A percentile compares a stretch with the other conserved stretches of the same genome.
Conservation (phyloP, 1,140 invertebrate species). For the Melipona quadrifasciata region DNA sequence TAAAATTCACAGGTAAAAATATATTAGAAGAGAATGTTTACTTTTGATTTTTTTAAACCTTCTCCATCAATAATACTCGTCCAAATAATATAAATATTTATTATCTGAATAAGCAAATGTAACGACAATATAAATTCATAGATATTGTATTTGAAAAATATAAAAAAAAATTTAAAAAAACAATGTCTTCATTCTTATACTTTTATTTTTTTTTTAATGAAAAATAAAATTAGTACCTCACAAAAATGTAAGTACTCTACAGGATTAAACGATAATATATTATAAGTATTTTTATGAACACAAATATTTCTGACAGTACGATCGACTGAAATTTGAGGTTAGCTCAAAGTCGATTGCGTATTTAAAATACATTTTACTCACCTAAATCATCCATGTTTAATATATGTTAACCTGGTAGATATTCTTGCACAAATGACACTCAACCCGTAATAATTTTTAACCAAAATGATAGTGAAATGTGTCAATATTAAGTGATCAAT, state of each 20-base stretch:
- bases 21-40: background rate
- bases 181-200: background rate
- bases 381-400: slow-evolving; percentile 72
- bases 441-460: slow-evolving; percentile 18
- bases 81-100: background rate
- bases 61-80: background rate
- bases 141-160: background rate
- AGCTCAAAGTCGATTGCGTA: slow-evolving; percentile 3
- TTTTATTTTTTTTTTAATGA: background rate
- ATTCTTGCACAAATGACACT: slow-evolving; percentile 9
- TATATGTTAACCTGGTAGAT: background rate
- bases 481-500: slow-evolving; percentile 18
- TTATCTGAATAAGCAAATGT: background rate
- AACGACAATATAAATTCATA: background rate
- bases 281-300: background rate
- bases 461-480: background rate
- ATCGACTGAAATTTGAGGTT: slow-evolving; percentile 56
- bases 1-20: background rate
- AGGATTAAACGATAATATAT: background rate
- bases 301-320: slow-evolving; percentile 13
- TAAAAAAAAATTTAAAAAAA: background rate
- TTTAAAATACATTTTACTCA: slow-evolving; percentile 52
- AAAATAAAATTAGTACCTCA: background rate
- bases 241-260: background rate
- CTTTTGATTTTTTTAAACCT: background rate